These are phyloP conservation scores for Ricordea florida DNA, from an alignment of 92 coral and sea anemone genomes.

Conservation along the genomic window DNA sequence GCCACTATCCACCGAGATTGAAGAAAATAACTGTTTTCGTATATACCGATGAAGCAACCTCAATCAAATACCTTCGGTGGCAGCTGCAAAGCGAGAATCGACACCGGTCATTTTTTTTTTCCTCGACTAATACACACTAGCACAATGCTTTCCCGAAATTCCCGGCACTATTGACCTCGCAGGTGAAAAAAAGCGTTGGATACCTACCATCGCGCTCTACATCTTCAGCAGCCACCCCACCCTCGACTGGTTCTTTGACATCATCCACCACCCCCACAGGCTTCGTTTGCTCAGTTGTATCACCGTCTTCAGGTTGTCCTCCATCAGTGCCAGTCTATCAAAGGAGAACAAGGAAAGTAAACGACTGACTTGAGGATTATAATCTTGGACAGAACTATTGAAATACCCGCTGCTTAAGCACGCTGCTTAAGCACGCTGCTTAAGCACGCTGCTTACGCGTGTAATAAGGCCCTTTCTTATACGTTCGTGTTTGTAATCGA, in stretches of 20 bases:
- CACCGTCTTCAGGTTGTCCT: background rate
- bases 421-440: too few relatives aligned
- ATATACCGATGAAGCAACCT: too few relatives aligned
- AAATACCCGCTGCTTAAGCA: too few relatives aligned
- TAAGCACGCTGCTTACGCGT: too few relatives aligned
- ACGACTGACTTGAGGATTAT: background rate
- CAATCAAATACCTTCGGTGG: too few relatives aligned
- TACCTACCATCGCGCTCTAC: conserved; percentile 5
- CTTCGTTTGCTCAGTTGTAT: background rate
- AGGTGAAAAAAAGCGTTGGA: background rate
- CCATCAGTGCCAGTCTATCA: conserved; percentile 41
- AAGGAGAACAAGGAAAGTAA: background rate
- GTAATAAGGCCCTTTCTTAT: too few relatives aligned
- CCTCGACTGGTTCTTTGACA: conserved; percentile 10
- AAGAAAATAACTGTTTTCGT: too few relatives aligned
- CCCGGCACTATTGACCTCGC: background rate
- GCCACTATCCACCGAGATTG: too few relatives aligned
- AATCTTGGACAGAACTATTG: too few relatives aligned
- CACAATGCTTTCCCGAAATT: background rate
- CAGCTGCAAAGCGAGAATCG: too few relatives aligned
- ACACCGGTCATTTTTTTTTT: too few relatives aligned
- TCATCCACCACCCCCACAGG: conserved; percentile 36
- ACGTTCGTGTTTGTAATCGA: too few relatives aligned
- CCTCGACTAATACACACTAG: background rate
- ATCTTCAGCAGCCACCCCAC: conserved; percentile 12